These are phyloP conservation scores for Carapus acus DNA, from an alignment of 2,797 vertebrate genomes.

Conservation along the genomic window DNA sequence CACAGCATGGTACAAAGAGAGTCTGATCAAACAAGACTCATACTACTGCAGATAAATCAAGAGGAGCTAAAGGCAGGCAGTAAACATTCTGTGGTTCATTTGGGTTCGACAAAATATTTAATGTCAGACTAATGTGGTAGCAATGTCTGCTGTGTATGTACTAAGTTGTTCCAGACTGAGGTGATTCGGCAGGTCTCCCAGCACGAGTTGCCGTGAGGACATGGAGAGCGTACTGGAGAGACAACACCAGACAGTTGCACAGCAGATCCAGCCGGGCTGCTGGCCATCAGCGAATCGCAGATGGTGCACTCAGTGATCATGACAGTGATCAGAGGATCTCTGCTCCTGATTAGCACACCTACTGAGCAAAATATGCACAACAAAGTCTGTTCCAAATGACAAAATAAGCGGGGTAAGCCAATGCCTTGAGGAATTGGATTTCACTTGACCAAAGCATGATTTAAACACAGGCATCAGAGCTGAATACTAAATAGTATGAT, in stretches of 20 bases:
- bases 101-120: slow-evolving; percentile 18
- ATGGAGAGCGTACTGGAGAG: slow-evolving; percentile 14
- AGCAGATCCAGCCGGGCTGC: slow-evolving; percentile 49
- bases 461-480: too few species aligned
- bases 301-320: slow-evolving; percentile 67
- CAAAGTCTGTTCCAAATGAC: slow-evolving; percentile 55
- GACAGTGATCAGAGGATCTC: slow-evolving; percentile 61
- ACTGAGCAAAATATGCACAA: slow-evolving; percentile 60
- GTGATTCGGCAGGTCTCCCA: slow-evolving; percentile 3
- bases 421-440: not conserved
- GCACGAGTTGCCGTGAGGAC: slow-evolving; percentile 18
- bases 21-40: slow-evolving; percentile 40
- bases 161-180: slow-evolving; percentile 39
- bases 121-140: not conserved
- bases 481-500: too few species aligned
- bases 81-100: slow-evolving; percentile 15
- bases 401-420: too few species aligned
- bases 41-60: slow-evolving; percentile 23
- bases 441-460: slow-evolving; percentile 11
- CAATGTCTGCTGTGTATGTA: slow-evolving; percentile 8
- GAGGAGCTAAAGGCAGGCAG: slow-evolving; percentile 2
- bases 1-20: slow-evolving; percentile 33
- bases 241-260: slow-evolving; percentile 39
- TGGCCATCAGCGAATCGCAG: slow-evolving; percentile 60
- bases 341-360: slow-evolving; percentile 67